Conservation (phyloP, 2,113 vertebrate genomes). For the Atractosteus spatula region DNA sequence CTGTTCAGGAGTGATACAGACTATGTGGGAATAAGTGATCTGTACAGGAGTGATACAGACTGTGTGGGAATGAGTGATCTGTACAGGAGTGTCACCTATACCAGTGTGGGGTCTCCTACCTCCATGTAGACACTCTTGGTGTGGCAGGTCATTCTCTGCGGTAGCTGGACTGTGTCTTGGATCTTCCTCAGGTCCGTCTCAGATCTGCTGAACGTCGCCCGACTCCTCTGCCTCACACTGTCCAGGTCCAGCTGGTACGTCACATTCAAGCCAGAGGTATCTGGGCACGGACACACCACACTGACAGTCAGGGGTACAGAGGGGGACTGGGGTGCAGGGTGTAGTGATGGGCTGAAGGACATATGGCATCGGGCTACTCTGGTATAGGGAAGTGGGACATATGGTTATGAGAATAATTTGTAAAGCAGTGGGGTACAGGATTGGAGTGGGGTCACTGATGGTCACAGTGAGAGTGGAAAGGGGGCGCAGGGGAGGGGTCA, state of each 20-base stretch:
- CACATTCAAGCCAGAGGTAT: constrained; percentile 45
- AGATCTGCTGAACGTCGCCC: constrained; percentile 48
- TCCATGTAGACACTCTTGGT: constrained; percentile 42
- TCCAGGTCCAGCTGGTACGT: constrained; percentile 60
- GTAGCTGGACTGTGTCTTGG: constrained; percentile 19
- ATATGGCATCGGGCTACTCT: too few species aligned
- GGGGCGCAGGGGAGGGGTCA: too few species aligned
- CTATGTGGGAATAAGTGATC: too few species aligned
- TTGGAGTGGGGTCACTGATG: too few species aligned
- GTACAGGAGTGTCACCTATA: background rate
- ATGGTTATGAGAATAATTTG: constrained; percentile 24
- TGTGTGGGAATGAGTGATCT: background rate
- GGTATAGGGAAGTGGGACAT: background rate
- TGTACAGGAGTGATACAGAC: too few species aligned
- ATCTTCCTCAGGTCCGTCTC: constrained; percentile 17
- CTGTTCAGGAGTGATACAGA: background rate
- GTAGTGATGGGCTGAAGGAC: too few species aligned
- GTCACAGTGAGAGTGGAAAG: too few species aligned
- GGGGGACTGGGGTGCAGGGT: background rate
- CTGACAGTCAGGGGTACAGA: background rate
- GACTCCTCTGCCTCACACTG: constrained; percentile 40
- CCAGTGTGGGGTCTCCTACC: constrained; percentile 33
- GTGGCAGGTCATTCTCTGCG: constrained; percentile 25
- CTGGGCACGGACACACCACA: background rate
- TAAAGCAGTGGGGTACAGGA: too few species aligned